Evolutionary conservation across 2,797 vertebrate species (phyloP), one percentile per base, ranked within the genome.

Genomic region (Apogon hyalosoma): DNA sequence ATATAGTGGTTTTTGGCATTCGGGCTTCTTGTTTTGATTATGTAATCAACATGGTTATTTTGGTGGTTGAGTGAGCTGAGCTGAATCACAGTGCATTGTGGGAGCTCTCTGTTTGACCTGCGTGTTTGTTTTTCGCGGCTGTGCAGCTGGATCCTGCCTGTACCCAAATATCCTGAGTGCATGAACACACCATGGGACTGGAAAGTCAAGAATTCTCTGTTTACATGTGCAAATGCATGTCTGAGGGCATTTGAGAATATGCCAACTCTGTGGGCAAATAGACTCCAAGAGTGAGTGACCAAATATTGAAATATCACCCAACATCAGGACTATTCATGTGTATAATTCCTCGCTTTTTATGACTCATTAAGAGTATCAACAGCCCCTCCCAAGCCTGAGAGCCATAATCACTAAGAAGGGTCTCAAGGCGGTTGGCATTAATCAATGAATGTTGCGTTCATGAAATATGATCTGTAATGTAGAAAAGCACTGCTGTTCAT

Each of bases 271-370:
- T 72, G 62, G 62, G 76, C 67, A 88, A 87, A 91, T 84, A 85
- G 72, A 88, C 87, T 88, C 63, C 33, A 6, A 78, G 73, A 87
- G 82, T 52, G 61, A 87, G 78, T 60, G 71, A 63, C 69, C 80
- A 84, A 86, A 90, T 78, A 87, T 80, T 89, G 80, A 90, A 90
- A 88, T 87, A 89, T 86, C 74, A 70, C 41, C 82, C 84, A 73
- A 65, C 76, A 79, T 84, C 75, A 77, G 72, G 78, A 71, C 76
- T 63, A 67, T 31, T 73, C 64, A 68, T 82, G 78, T 83, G 80
- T 65, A 80, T 83, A 78, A 80, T 79, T 88, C 67, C 57, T 63
- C 0, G 46, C 52, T 58, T 87, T 86, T 87, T 85, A 83, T 82
- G 76, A 80, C 53, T 87, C 77, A 87, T 87, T 89, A 82, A 75